Evolutionary conservation across 2,797 vertebrate species (phyloP), one percentile per base, ranked within the genome.

Genomic region (Poecilia gillii): DNA sequence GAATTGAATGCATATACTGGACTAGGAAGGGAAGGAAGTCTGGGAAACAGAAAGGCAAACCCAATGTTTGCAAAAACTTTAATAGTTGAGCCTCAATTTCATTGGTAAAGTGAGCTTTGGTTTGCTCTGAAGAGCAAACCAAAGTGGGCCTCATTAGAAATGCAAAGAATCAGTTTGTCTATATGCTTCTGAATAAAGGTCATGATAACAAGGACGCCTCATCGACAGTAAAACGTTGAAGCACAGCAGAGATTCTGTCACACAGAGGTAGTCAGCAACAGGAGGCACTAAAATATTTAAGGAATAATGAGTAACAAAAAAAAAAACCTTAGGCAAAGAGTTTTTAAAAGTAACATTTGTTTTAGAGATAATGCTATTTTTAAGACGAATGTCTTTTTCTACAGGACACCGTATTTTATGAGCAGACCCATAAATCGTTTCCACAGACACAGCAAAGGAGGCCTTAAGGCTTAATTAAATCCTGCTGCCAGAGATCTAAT

Each of bases 131-230:
- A 71, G 68, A 45, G 13, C 41, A 43, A 71, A 71, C 68, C 23
- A 71, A 45, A 43, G 11, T 0, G 41, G 13, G 41, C 25, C 41
- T 45, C 39, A n/a, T 71, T 45, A 71, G 68, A 71, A 71, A 71
- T 71, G 66, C 68, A 45, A 43, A 25, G 36, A 68, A 12, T 68
- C 33, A 41, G 66, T 70, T 70, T 70, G 66, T 70, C 66, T 70
- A 6, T 70, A 70, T 45, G 25, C 39, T 14, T 43, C 66, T 45
- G 66, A 43, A 70, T 70, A n/a, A 71, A 45, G 68, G 68, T 71
- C 68, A 71, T 45, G 23, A 25, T 45, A 71, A 28, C 12, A 45
- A 71, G 41, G 68, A 28, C 66, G n/a, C 66, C 66, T 70, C 20
- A 28, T 3, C 20, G 13, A 43, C 25, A 45, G 25, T 45, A 28